A percentile compares a stretch with the other conserved stretches of the same genome.
phyloP scores from a whole-genome alignment of 2,888 invertebrate genomes.

The Cataglyphis albicans region DNA sequence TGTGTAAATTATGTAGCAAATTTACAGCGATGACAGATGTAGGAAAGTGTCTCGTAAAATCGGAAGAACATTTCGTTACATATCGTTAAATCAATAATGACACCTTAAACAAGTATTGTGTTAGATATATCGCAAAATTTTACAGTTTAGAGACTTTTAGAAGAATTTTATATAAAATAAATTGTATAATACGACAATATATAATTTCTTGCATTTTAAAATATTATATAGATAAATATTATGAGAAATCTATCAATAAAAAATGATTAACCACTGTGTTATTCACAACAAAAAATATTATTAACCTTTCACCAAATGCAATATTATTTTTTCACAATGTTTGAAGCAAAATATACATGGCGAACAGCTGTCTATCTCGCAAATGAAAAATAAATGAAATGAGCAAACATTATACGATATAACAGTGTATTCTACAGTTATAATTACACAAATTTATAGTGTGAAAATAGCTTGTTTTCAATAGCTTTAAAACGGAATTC shows the following conservation, averaged over 20 bases:
- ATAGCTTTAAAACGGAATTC: background rate
- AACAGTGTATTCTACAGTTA: background rate
- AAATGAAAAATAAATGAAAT: constrained; percentile 15
- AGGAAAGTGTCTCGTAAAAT: background rate
- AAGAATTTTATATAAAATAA: constrained; percentile 9
- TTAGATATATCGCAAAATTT: background rate
- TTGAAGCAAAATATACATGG: constrained; percentile 20
- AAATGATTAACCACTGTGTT: constrained; percentile 49
- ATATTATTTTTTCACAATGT: constrained; percentile 45
- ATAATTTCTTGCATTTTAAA: background rate
- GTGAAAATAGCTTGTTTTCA: background rate
- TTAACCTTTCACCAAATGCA: constrained; percentile 53
- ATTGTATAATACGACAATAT: background rate
- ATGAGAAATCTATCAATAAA: background rate
- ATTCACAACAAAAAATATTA: constrained; percentile 50
- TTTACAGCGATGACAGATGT: constrained; percentile 13
- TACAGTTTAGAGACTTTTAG: background rate
- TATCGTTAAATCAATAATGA: background rate
- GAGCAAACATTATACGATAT: background rate
- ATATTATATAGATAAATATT: constrained; percentile 41
- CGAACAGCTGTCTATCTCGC: background rate
- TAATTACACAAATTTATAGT: constrained; percentile 1
- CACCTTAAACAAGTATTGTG: constrained; percentile 16
- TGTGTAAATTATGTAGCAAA: constrained; percentile 23
- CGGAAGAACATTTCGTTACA: background rate